phyloP scores from a whole-genome alignment of 1,140 invertebrate genomes.

The Choristoneura fumiferana region DNA sequence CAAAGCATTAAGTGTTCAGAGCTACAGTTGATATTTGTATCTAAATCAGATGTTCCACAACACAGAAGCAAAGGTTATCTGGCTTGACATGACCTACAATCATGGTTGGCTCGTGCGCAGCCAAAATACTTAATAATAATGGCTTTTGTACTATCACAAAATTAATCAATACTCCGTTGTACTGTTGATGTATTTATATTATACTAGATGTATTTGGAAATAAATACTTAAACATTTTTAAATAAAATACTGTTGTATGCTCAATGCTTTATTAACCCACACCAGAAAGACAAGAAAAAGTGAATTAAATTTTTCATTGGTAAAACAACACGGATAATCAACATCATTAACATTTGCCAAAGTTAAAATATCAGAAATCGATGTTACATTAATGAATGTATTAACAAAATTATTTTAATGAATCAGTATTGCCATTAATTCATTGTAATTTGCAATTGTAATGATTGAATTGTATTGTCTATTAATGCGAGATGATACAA shows the following conservation, averaged over 20 bases:
- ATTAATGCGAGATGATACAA: conserved; percentile 18
- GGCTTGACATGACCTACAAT: too few species aligned
- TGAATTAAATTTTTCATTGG: conserved; percentile 62
- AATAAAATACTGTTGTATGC: conserved; percentile 24
- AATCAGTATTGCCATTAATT: conserved; percentile 52
- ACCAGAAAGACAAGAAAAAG: conserved; percentile 34
- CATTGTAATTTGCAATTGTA: conserved; percentile 50
- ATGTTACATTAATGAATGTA: conserved; percentile 36
- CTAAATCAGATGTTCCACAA: too few species aligned
- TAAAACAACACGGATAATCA: conserved; percentile 29
- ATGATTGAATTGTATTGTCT: conserved; percentile 34
- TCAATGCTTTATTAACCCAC: conserved; percentile 38
- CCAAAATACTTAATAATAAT: neutral
- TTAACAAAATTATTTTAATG: conserved; percentile 35
- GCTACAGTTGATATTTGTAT: too few species aligned
- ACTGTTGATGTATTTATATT: conserved; percentile 51
- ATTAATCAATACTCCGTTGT: conserved; percentile 50
- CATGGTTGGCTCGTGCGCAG: too few species aligned
- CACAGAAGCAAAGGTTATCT: too few species aligned
- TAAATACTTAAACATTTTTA: conserved; percentile 26
- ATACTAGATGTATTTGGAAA: conserved; percentile 46
- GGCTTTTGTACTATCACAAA: conserved; percentile 2
- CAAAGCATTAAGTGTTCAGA: too few species aligned
- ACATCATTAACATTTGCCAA: conserved; percentile 38
- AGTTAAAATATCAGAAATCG: conserved; percentile 32